phyloP scores from a whole-genome alignment of 2,113 vertebrate genomes.

The Rhabdomys dilectus region DNA sequence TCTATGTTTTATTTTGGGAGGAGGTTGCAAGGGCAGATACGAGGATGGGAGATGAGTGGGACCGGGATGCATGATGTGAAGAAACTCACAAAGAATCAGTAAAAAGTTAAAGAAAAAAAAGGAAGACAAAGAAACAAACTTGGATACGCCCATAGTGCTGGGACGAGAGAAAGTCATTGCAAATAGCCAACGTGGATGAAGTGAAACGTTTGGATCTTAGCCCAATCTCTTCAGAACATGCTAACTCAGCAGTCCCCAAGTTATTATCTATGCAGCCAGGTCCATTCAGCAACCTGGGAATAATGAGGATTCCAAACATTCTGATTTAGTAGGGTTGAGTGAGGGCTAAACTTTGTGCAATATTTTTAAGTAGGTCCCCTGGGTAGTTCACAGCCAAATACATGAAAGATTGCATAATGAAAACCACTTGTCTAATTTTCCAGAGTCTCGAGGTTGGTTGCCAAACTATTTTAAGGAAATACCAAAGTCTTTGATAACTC shows the following conservation, averaged over 20 bases:
- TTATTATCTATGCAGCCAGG: neutral
- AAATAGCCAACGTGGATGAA: constrained; percentile 10
- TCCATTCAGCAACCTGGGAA: neutral
- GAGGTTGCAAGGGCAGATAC: too few species aligned
- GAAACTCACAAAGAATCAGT: neutral
- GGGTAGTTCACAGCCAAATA: neutral
- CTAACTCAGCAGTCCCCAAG: constrained; percentile 8
- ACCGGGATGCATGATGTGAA: neutral
- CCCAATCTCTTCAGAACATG: neutral
- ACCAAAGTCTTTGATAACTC: neutral
- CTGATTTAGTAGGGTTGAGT: constrained; percentile 15
- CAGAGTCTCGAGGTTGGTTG: constrained; percentile 13
- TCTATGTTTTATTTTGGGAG: too few species aligned
- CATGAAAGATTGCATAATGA: neutral
- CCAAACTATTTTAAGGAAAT: constrained; percentile 26
- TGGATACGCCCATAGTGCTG: neutral
- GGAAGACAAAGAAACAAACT: neutral
- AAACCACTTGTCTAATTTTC: constrained; percentile 3
- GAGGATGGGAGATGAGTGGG: too few species aligned
- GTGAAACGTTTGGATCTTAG: neutral
- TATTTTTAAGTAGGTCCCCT: neutral
- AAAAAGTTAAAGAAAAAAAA: neutral
- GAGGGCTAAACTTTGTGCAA: neutral
- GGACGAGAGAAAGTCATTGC: neutral
- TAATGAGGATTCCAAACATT: neutral